These are phyloP conservation scores for Timandra comae DNA, from an alignment of 2,888 invertebrate species.

Conservation along the genomic window DNA sequence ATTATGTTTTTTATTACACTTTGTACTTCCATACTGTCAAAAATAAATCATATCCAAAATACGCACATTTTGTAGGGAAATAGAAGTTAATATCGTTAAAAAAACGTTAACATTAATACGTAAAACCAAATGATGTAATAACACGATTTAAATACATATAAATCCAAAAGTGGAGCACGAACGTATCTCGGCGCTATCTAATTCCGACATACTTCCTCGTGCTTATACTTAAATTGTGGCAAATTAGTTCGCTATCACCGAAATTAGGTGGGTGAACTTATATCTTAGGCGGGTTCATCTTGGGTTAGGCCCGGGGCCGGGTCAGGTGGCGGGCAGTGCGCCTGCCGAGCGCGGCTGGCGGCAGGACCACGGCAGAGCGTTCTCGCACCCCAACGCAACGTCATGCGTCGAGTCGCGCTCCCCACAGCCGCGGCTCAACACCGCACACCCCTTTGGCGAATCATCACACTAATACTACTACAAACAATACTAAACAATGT, in stretches of 20 bases:
- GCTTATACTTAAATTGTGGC: conserved; percentile 38
- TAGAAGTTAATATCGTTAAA: too few species aligned
- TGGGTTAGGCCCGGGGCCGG: conserved; percentile 48
- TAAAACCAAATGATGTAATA: too few species aligned
- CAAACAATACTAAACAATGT: too few species aligned
- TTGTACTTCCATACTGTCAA: too few species aligned
- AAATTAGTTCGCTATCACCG: conserved; percentile 53
- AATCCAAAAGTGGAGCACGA: too few species aligned
- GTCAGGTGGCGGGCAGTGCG: conserved; percentile 58
- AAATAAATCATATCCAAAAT: too few species aligned
- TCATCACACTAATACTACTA: too few species aligned
- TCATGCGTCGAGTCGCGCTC: conserved; percentile 48
- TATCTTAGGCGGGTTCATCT: conserved; percentile 63
- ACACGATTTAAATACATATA: too few species aligned
- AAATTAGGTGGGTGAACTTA: conserved; percentile 72
- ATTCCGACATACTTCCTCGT: conserved; percentile 41
- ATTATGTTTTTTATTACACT: too few species aligned
- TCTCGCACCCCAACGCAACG: conserved; percentile 47
- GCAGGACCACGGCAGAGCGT: conserved; percentile 41
- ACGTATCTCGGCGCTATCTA: conserved; percentile 11
- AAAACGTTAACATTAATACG: too few species aligned
- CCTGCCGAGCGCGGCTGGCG: conserved; percentile 22
- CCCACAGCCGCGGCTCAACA: conserved; percentile 1
- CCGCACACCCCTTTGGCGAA: conserved; percentile 7
- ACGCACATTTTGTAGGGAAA: too few species aligned